Evolutionary conservation across 1,140 invertebrate genomes (phyloP).

Genomic region (Philaenus spumarius): DNA sequence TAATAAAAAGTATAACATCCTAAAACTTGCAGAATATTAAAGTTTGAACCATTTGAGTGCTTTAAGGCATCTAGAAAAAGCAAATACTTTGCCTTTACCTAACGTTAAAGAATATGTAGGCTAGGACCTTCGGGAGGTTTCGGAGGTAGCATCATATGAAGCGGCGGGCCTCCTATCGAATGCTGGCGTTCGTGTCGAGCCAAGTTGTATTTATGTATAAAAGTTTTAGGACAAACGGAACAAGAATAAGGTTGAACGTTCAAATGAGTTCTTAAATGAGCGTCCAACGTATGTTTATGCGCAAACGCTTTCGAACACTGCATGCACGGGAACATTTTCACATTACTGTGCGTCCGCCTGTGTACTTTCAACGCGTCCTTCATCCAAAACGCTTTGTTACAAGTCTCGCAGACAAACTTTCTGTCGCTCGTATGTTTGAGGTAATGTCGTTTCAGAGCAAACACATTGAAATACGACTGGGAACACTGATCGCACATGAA

Average conservation of each 20-base stretch:
- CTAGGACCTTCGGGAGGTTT: conserved; percentile 1
- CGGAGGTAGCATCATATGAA: neutral
- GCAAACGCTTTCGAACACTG: conserved; percentile 52
- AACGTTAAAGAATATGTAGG: conserved; percentile 7
- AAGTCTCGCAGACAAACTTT: conserved; percentile 60
- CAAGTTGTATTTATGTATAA: conserved; percentile 40
- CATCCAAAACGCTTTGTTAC: conserved; percentile 52
- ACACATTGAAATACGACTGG: conserved; percentile 31
- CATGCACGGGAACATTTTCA: conserved; percentile 45
- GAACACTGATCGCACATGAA: conserved; percentile 55
- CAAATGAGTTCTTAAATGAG: conserved; percentile 49
- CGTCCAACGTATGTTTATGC: conserved; percentile 49
- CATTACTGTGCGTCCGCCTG: conserved; percentile 50
- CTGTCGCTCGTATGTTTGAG: conserved; percentile 53
- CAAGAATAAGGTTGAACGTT: conserved; percentile 45
- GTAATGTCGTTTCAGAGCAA: conserved; percentile 43
- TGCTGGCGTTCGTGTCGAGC: conserved; percentile 29
- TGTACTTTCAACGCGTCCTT: conserved; percentile 53
- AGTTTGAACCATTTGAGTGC: too few species aligned
- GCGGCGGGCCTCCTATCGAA: neutral
- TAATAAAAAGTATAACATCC: too few species aligned
- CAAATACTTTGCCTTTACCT: too few species aligned
- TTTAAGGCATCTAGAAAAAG: too few species aligned
- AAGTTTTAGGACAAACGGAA: conserved; percentile 46
- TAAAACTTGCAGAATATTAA: too few species aligned